Evolutionary conservation across 2,888 invertebrate genomes (phyloP).

Genomic region (Macaria notata): DNA sequence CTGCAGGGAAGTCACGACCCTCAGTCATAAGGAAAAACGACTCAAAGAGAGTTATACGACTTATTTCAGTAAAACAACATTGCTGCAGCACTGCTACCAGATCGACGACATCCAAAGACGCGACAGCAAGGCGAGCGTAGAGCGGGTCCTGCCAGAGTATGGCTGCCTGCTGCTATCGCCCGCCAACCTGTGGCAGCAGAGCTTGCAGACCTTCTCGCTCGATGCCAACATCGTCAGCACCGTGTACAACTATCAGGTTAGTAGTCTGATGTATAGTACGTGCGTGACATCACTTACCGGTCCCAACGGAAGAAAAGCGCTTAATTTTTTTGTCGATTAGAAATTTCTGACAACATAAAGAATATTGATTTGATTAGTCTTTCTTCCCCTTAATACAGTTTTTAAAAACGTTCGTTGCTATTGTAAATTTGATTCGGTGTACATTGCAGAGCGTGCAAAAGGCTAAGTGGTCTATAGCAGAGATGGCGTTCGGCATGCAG

Average conservation of each 20-base stretch:
- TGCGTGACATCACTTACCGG: too few species aligned
- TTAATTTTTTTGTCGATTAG: too few species aligned
- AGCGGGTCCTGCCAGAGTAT: conserved; percentile 92
- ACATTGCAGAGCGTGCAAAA: conserved; percentile 87
- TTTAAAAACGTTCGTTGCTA: too few species aligned
- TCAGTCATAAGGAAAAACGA: too few species aligned
- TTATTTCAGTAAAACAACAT: conserved; percentile 84
- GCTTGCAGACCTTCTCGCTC: conserved; percentile 88
- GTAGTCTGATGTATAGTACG: too few species aligned
- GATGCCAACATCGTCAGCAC: conserved; percentile 92
- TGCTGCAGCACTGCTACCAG: conserved; percentile 92
- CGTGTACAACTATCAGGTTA: conserved; percentile 92
- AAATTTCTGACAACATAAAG: too few species aligned
- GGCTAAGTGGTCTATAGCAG: conserved; percentile 91
- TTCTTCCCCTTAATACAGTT: too few species aligned
- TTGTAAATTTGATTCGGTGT: background rate
- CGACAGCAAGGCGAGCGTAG: conserved; percentile 78
- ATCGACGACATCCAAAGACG: conserved; percentile 50
- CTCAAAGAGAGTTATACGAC: too few species aligned
- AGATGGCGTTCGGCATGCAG: conserved; percentile 96
- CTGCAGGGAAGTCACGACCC: too few species aligned
- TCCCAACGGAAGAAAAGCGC: too few species aligned
- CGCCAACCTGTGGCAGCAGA: conserved; percentile 96
- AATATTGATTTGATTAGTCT: too few species aligned
- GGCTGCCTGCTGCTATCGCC: conserved; percentile 96